Base-by-base conservation (phyloP, 2,888 invertebrate genomes). In the Plebejus argus region DNA sequence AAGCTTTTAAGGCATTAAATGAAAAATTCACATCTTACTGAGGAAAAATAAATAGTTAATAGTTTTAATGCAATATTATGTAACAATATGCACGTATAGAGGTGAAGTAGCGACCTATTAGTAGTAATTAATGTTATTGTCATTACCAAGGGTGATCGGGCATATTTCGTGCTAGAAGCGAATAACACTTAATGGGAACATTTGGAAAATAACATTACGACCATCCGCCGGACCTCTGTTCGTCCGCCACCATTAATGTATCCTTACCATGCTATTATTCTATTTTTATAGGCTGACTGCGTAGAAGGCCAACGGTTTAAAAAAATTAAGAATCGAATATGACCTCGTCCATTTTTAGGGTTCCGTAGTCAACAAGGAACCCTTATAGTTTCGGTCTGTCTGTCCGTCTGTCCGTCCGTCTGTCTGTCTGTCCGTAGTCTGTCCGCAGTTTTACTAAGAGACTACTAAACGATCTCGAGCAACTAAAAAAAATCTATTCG, bases 221-320 rank as follows among this genome's bases (percentile, higher is more conserved):
- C 23, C 23, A 23, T 23, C 61, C 61, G 61, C 12, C 23, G 61
- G 61, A 4, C 5, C 18, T 61, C 12, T 1, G 61, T 23, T 61
- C 61, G 4, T 20, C 61, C 61, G 61, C 23, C 61, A 23, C 3
- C 23, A 12, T 61, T 61, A n/a, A 61, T 61, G 23, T 61, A 10
- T 61, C 61, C 23, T 61, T 61, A 61, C 12, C 23, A 23, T 61
- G 61, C 58, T 58, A 58, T 58, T 58, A n/a, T n/a, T n/a, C n/a
- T 58, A 58, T 8, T 58, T 58, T 58, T 8, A 58, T 20, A 58
- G 58, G 3, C 8, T 58, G 8, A 45, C 45, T 45, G 45, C 45
- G 45, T 10, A 45, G 45, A 10, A 10, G 45, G 10, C 45, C 45
- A 45, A 10, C 45, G 10, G 10, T 3, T 45, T 10, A 39, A 45